These are phyloP conservation scores for Conus betulinus DNA, from an alignment of 1,140 invertebrate species.

Conservation along the genomic window DNA sequence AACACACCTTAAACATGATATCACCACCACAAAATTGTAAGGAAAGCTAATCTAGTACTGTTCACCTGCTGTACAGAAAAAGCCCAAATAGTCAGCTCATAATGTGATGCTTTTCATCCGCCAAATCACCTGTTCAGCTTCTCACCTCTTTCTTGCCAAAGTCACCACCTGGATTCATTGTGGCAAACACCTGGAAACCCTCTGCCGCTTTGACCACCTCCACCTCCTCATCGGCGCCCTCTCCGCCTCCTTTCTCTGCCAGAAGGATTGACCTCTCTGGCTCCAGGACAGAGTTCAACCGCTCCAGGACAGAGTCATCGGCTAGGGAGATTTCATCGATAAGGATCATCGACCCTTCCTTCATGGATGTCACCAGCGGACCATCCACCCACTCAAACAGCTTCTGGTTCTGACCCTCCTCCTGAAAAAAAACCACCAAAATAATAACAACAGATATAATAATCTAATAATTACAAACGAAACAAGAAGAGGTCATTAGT, in stretches of 20 bases:
- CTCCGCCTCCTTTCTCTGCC: constrained; percentile 84
- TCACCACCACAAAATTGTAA: no score
- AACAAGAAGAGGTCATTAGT: neutral
- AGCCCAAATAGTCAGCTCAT: no score
- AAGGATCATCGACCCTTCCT: constrained; percentile 90
- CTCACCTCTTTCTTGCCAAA: constrained; percentile 97
- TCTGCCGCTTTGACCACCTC: constrained; percentile 80
- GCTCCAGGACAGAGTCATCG: constrained; percentile 98
- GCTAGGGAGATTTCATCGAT: constrained; percentile 99
- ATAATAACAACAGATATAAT: neutral
- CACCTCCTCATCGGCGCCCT: constrained; percentile 64
- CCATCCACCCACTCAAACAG: constrained; percentile 99
- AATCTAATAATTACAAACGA: neutral
- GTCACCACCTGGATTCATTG: constrained; percentile 99
- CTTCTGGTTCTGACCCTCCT: constrained; percentile 70
- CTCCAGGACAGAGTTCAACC: constrained; percentile 96
- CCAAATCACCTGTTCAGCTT: neutral
- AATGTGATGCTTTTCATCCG: no score
- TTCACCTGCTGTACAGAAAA: no score
- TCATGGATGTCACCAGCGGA: constrained; percentile 94
- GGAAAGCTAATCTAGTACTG: no score
- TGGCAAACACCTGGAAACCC: constrained; percentile 94
- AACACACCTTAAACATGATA: no score
- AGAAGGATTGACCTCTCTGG: constrained; percentile 93
- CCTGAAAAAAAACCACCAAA: constrained; percentile 36